Evolutionary conservation across 2,797 vertebrate genomes (phyloP), one percentile per base, ranked within the genome.

Genomic region (Enteromius trimaculatus): DNA sequence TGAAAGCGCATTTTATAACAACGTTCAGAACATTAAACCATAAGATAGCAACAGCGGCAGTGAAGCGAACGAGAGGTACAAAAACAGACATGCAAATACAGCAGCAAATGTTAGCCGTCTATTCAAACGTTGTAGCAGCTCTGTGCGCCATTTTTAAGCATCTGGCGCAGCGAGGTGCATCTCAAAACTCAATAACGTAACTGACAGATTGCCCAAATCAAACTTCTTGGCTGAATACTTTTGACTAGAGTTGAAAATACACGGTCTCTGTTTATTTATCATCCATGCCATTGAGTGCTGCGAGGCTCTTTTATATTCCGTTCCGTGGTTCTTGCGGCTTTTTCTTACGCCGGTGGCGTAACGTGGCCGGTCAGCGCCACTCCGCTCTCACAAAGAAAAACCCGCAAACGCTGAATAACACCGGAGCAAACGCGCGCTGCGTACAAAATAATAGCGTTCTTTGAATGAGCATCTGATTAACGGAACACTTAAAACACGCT

Each of bases 311-410:
- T 47, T 87, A 64, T 88, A 87, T 87, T 85, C 74, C 69, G 55
- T 76, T 87, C 87, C 84, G 88, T 89, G 86, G 81, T 88, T 85
- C 85, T 90, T 93, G 93, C 93, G 92, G 92, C 89, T 89, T 87
- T 93, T 87, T 80, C 87, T 70, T 89, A 90, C 89, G 89, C 92
- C 91, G 92, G 88, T 91, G 91, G 91, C 90, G 87, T 90, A 94
- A 87, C 93, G 92, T 92, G 93, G 90, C 91, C 87, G 72, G 71
- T 62, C 42, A 89, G 86, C 88, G 87, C 85, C 84, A 87, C 77
- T 83, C 83, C 79, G 88, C 85, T 92, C 90, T 92, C 91, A 95
- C 94, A 94, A 95, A 95, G 93, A 91, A 91, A 93, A 92, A 90
- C 84, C 89, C 93, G 92, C 93, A 93, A 94, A 89, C 86, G 78